These are phyloP conservation scores for Parthenolecanium corni DNA, from an alignment of 2,888 invertebrate genomes.

Conservation along the genomic window DNA sequence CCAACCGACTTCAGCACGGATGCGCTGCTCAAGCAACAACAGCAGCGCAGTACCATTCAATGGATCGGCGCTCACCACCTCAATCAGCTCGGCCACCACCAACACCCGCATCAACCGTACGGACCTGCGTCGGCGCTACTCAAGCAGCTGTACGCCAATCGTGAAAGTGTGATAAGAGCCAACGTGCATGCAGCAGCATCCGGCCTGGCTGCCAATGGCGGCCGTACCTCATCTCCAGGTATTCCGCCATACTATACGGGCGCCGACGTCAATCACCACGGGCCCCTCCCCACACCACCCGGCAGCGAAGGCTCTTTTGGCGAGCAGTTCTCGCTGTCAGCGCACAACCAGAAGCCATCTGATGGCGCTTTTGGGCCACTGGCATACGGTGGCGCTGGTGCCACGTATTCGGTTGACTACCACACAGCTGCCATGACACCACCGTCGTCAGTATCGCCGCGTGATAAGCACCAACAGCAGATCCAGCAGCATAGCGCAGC, in stretches of 20 bases:
- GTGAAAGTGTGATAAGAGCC: slow-evolving; percentile 89
- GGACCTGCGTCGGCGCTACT: slow-evolving; percentile 75
- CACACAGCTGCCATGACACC: slow-evolving; percentile 93
- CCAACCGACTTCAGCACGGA: slow-evolving; percentile 79
- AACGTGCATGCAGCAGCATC: slow-evolving; percentile 49
- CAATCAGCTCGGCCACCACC: slow-evolving; percentile 43
- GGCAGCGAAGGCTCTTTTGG: slow-evolving; percentile 46
- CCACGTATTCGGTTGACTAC: slow-evolving; percentile 40
- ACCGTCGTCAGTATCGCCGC: slow-evolving; percentile 90
- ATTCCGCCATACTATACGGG: slow-evolving; percentile 40
- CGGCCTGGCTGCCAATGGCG: slow-evolving; percentile 42
- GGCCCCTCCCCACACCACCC: slow-evolving; percentile 49
- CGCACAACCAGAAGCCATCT: slow-evolving; percentile 38
- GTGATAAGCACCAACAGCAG: slow-evolving; percentile 57
- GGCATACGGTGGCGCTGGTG: slow-evolving; percentile 41
- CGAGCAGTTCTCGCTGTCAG: slow-evolving; percentile 43
- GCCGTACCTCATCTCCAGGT: slow-evolving; percentile 37
- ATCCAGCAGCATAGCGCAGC: slow-evolving; percentile 28
- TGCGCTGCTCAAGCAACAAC: slow-evolving; percentile 66
- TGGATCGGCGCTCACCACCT: slow-evolving; percentile 79
- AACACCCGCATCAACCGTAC: slow-evolving; percentile 35
- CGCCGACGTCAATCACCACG: slow-evolving; percentile 62
- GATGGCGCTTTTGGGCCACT: slow-evolving; percentile 47
- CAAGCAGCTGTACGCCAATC: slow-evolving; percentile 79
- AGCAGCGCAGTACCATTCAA: slow-evolving; percentile 72